Base-by-base conservation (phyloP, 2,888 invertebrate species). In the Drosophila anomalata region DNA sequence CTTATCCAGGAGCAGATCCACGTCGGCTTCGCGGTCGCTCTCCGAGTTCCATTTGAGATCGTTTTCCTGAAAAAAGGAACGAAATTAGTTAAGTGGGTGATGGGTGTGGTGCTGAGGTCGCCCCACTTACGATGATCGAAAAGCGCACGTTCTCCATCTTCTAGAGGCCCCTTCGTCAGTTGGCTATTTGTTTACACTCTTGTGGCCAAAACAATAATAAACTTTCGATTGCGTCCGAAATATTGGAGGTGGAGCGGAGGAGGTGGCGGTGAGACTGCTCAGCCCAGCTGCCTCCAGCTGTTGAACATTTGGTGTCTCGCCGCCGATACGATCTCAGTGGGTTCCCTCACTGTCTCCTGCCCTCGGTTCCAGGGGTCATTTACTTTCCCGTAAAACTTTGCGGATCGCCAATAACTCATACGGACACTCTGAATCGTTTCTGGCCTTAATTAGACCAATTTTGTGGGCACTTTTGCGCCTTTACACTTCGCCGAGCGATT, bases 71-170 rank as follows among this genome's bases (percentile, higher is more conserved):
- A 70, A 66, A 59, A 73, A 14, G 33, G 29, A 31, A 11, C 1
- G 6, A 3, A 39, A 47, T 46, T 24, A 58, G 46, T 4, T 51
- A 12, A 3, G 12, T n/a, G 26, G 14, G 11, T 48, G 41, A 12
- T 24, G 44, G 31, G 8, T 11, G 33, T n/a, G 9, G 20, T 7
- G 12, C 44, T 17, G 44, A 26, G n/a, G 17, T 50, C 39, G 52
- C 42, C 63, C 33, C 57, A 89, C 92, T 91, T 89, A 92, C 92
- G 86, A 92, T 92, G 56, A 92, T 91, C 60, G 92, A 91, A 82
- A 92, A 92, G 75, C 92, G 89, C 52, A 92, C 91, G 77, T 91
- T 91, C 69, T 92, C 91, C 91, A 92, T 92, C 54, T 66, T 56
- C 22, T 17, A 20, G 39, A 44, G 62, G 47, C 55, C 77, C 76